Evolutionary conservation across 2,797 vertebrate genomes (phyloP).

Genomic region (Mallotus villosus): DNA sequence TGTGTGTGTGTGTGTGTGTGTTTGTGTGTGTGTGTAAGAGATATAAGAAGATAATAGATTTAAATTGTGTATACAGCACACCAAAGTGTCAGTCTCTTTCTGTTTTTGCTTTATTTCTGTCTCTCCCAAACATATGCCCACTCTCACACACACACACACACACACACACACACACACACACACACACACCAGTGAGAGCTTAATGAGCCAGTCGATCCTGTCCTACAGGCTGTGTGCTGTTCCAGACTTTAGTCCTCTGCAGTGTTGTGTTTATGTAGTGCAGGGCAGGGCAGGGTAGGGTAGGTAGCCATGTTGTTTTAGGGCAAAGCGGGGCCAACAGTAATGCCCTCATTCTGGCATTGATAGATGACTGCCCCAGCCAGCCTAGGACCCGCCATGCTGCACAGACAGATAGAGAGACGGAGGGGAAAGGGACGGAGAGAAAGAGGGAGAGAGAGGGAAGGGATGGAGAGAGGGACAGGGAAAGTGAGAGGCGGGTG

Average conservation of each 20-base stretch:
- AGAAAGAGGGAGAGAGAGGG: conserved; percentile 13
- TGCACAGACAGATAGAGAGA: conserved; percentile 19
- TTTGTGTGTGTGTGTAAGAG: conserved; percentile 10
- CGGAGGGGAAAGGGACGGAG: conserved; percentile 40
- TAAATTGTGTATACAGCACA: too few relatives aligned
- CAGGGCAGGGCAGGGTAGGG: conserved; percentile 34
- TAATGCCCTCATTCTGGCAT: conserved; percentile 57
- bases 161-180: neutral
- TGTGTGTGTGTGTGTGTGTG: neutral
- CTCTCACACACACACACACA: neutral
- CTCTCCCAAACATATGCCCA: too few relatives aligned
- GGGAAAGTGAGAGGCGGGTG: neutral
- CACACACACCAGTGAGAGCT: neutral
- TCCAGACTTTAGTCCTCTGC: conserved; percentile 67
- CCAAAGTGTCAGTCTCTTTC: conserved; percentile 2
- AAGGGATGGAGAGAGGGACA: neutral
- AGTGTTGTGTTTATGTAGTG: conserved; percentile 69
- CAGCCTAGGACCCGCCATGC: conserved; percentile 42
- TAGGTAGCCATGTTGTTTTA: conserved; percentile 66
- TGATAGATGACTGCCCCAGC: conserved; percentile 72
- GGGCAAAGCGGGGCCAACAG: conserved; percentile 56
- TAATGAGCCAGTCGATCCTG: conserved; percentile 19
- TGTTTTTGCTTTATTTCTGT: too few relatives aligned
- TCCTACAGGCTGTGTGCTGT: conserved; percentile 53
- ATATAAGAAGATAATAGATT: too few relatives aligned